Conservation (phyloP, 2,113 vertebrate species). For the Macroglossus sobrinus region DNA sequence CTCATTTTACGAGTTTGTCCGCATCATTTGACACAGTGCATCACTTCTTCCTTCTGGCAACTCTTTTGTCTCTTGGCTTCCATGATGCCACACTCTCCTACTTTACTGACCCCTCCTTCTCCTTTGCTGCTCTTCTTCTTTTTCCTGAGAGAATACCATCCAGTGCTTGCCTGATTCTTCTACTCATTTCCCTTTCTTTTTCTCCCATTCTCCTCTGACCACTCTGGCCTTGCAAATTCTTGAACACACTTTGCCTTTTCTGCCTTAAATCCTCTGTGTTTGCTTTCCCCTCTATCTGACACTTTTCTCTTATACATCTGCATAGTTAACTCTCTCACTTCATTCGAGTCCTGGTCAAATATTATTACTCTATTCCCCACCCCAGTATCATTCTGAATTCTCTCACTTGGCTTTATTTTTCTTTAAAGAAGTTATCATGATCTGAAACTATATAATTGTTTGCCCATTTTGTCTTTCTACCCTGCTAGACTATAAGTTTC, state of each 20-base stretch:
- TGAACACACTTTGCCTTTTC: neutral
- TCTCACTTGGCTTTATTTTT: neutral
- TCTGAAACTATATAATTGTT: neutral
- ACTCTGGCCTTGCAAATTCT: neutral
- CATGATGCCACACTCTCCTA: neutral
- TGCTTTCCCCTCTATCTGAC: neutral
- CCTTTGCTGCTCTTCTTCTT: neutral
- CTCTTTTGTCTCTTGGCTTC: neutral
- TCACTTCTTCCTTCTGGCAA: neutral
- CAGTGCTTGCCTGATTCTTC: neutral
- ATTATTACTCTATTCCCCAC: neutral
- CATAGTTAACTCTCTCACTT: neutral
- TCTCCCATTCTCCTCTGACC: neutral
- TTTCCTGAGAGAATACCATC: neutral
- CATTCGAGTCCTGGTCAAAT: neutral
- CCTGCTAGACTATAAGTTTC: neutral
- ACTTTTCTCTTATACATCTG: neutral
- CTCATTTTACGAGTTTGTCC: neutral
- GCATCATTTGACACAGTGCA: neutral
- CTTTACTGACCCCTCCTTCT: neutral
- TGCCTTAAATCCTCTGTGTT: neutral
- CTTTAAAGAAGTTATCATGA: neutral
- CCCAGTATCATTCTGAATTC: neutral
- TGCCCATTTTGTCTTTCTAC: neutral
- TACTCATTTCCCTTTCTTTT: neutral